Conservation (phyloP, 2,113 vertebrate species). For the Sylvia atricapilla region DNA sequence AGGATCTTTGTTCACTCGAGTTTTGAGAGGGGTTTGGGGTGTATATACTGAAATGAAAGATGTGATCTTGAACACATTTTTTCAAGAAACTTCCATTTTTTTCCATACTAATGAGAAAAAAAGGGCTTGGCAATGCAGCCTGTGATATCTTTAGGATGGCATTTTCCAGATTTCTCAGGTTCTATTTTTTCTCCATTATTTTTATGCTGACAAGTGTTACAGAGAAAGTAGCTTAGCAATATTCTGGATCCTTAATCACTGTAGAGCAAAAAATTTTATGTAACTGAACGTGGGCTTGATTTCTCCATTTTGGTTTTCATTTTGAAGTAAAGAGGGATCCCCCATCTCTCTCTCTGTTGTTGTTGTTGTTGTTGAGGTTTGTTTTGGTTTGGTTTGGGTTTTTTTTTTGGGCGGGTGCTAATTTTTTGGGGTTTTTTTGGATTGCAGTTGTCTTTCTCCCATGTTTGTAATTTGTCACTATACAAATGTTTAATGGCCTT, state of each 20-base stretch:
- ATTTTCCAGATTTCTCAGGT: slow-evolving; percentile 37
- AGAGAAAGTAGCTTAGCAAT: background rate
- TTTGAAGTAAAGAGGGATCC: background rate
- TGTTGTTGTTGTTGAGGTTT: too few species aligned
- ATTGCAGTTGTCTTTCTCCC: background rate
- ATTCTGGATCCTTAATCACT: background rate
- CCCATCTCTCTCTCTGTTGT: fast-evolving
- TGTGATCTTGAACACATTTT: background rate
- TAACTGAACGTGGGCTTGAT: background rate
- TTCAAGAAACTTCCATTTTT: background rate
- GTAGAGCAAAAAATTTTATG: background rate
- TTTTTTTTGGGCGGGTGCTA: too few species aligned
- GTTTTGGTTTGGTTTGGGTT: background rate
- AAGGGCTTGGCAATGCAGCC: background rate
- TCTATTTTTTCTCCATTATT: slow-evolving; percentile 39
- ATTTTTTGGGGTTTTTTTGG: too few species aligned
- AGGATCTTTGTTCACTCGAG: background rate
- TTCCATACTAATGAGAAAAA: background rate
- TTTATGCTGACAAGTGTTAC: slow-evolving; percentile 11
- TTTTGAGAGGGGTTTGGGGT: background rate
- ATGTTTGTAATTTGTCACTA: background rate
- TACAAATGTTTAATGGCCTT: background rate
- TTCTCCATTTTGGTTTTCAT: background rate
- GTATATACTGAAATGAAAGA: background rate
- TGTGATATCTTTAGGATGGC: slow-evolving; percentile 12